Evolutionary conservation across 2,113 vertebrate genomes (phyloP).

Genomic region (Bubalus kerabau): DNA sequence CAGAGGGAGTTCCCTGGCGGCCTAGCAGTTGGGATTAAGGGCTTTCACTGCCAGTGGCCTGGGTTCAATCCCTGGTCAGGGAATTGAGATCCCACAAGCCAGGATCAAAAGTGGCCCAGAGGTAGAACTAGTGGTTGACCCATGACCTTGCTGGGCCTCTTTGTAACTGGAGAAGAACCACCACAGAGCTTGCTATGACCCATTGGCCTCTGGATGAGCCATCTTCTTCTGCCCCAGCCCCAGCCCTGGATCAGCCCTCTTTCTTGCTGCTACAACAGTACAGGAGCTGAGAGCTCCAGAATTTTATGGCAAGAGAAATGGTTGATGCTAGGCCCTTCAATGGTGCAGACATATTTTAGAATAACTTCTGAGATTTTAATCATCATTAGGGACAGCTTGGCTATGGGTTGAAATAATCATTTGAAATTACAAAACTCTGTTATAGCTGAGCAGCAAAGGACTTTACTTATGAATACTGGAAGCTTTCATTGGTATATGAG

Average conservation of each 20-base stretch:
- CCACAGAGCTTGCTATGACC: not conserved
- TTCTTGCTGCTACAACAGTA: not conserved
- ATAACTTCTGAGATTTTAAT: conserved; percentile 7
- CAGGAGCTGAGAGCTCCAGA: not conserved
- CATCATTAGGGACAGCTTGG: not conserved
- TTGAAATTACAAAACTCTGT: conserved; percentile 29
- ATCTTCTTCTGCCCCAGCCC: not conserved
- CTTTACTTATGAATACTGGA: conserved; percentile 15
- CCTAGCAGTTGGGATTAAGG: not conserved
- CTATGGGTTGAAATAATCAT: conserved; percentile 20
- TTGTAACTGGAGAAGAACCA: not conserved
- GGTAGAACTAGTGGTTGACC: not conserved
- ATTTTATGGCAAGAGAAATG: not conserved
- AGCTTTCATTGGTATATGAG: not conserved
- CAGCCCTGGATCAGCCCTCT: not conserved
- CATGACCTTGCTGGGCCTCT: not conserved
- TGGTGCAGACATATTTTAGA: not conserved
- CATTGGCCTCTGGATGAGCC: not conserved
- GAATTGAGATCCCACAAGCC: not conserved
- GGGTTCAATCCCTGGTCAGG: not conserved
- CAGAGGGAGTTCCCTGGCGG: not conserved
- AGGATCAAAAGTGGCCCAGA: not conserved
- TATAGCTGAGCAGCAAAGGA: not conserved
- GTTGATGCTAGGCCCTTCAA: not conserved
- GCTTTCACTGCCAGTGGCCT: not conserved